A percentile compares a stretch with the other conserved stretches of the same genome.
Evolutionary conservation across 2,888 invertebrate genomes (phyloP).

Genomic region (Pachycephus smyrnensis): DNA sequence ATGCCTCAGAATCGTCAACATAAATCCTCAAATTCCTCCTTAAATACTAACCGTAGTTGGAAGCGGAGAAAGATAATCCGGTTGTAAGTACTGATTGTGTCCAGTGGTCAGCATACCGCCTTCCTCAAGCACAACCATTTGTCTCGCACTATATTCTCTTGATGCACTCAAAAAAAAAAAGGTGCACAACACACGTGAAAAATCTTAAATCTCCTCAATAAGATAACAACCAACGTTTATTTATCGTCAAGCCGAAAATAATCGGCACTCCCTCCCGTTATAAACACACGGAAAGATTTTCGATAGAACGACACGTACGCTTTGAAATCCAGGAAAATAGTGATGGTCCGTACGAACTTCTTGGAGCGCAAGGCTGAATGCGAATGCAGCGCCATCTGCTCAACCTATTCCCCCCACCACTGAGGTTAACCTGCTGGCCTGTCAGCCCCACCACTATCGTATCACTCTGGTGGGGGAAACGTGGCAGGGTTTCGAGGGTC

Average conservation of each 20-base stretch:
- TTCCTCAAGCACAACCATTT: conserved; percentile 93
- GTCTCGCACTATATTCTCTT: conserved; percentile 33
- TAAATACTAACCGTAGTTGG: conserved; percentile 88
- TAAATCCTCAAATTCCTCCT: not conserved
- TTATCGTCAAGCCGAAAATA: not conserved
- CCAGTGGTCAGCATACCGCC: conserved; percentile 89
- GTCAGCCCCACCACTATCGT: conserved; percentile 68
- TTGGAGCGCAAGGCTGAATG: conserved; percentile 38
- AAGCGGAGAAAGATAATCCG: conserved; percentile 95
- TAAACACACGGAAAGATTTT: not conserved
- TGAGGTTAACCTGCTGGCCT: conserved; percentile 60
- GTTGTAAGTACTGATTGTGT: conserved; percentile 94
- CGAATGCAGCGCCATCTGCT: conserved; percentile 45
- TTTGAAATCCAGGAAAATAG: conserved; percentile 57
- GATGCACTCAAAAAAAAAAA: conserved; percentile 10
- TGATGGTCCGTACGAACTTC: conserved; percentile 42
- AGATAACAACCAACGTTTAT: not conserved
- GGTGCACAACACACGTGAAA: conserved; percentile 24
- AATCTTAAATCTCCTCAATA: not conserved
- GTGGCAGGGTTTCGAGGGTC: conserved; percentile 46
- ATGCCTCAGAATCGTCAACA: not conserved
- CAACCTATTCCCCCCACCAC: conserved; percentile 29
- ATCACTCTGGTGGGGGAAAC: conserved; percentile 52
- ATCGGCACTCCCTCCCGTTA: not conserved
- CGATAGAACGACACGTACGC: conserved; percentile 41